Conservation (phyloP, 2,113 vertebrate species). For the Hepsetus odoe region DNA sequence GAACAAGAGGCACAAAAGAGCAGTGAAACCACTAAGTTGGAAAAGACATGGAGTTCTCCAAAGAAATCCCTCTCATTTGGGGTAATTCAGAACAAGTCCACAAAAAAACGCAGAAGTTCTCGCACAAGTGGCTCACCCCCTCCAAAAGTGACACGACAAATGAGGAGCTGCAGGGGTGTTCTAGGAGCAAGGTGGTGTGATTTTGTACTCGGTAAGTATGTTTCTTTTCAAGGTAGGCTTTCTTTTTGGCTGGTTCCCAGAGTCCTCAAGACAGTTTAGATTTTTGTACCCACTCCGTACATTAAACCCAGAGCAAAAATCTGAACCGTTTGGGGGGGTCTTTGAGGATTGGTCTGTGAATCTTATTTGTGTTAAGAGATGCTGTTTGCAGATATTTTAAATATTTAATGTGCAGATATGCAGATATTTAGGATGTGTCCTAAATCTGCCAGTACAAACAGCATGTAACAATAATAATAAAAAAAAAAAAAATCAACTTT, state of each 20-base stretch:
- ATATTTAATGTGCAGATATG: too few relatives aligned
- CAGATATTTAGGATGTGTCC: too few relatives aligned
- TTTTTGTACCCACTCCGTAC: too few relatives aligned
- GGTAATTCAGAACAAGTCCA: slow-evolving; percentile 51
- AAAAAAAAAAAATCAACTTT: too few relatives aligned
- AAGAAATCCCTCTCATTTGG: slow-evolving; percentile 45
- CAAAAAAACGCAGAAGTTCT: slow-evolving; percentile 59
- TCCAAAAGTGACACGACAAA: slow-evolving; percentile 86
- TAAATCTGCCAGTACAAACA: too few relatives aligned
- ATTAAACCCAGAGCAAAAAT: too few relatives aligned
- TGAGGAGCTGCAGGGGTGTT: slow-evolving; percentile 85
- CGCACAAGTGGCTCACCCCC: slow-evolving; percentile 66
- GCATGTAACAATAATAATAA: too few relatives aligned
- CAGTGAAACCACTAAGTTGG: not conserved
- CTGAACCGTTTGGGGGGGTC: too few relatives aligned
- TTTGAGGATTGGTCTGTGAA: too few relatives aligned
- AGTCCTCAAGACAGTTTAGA: not conserved
- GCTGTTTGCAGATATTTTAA: too few relatives aligned
- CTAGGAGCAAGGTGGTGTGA: slow-evolving; percentile 84
- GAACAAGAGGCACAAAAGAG: slow-evolving; percentile 51
- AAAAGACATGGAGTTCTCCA: slow-evolving; percentile 38
- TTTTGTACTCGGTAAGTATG: slow-evolving; percentile 86
- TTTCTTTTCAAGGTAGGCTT: slow-evolving; percentile 6
- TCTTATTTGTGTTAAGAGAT: too few relatives aligned
- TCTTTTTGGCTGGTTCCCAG: not conserved